Evolutionary conservation across 2,797 vertebrate genomes (phyloP), one percentile per base, ranked within the genome.

Genomic region (Ctenopoma kingsleyae): DNA sequence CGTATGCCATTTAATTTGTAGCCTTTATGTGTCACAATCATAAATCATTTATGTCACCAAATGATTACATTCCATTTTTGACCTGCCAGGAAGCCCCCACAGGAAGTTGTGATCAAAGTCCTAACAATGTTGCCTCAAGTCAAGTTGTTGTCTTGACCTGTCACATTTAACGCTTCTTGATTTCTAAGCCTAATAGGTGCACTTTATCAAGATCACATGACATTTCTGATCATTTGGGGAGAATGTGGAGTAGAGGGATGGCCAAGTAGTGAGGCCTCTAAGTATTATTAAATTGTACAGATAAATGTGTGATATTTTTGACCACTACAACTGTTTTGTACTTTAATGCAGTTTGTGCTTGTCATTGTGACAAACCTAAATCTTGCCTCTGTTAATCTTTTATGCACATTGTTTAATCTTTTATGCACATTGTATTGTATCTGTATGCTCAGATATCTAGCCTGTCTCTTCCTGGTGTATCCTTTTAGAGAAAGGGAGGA

Each of bases 251-350:
- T 17, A 32, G 81, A 64, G 58, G 53, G 69, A 44, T 40, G 73
- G 84, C 82, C 74, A 41, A 62, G 71, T 79, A 60, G 76, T 60
- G 77, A 68, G 88, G 89, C 89, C 74, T 80, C 87, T 81, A 91
- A 91, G 89, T 94, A 92, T 93, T 94, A 92, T 94, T 93, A 81
- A 95, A 94, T 93, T 95, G 94, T 95, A 95, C 94, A 95, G 95
- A 94, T 95, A 95, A 94, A 95, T 95, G 94, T 95, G 93, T 94
- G 88, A 95, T 95, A 95, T 95, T 95, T 95, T 95, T 95, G 94
- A 95, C 94, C 95, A 95, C 94, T 95, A 95, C 94, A 94, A 92
- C 93, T 91, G 93, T 95, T 95, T 95, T 95, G 94, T 95, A 95
- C 95, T 94, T 87, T 87, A 93, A 94, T 92, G 94, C 95, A 95